Conservation (phyloP, 2,888 invertebrate genomes). For the Anarsia innoxiella region DNA sequence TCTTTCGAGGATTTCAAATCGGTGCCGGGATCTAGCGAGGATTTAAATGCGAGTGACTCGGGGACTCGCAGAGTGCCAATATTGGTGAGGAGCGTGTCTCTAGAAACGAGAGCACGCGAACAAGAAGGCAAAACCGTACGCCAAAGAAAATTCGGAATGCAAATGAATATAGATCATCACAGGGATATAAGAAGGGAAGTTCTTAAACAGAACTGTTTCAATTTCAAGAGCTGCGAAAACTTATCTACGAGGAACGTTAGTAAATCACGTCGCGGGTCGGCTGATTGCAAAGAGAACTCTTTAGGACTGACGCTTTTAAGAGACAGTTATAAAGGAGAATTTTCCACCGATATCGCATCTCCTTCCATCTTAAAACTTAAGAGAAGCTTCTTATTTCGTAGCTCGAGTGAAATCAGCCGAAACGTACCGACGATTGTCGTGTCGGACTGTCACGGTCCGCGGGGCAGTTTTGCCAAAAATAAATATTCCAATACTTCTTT, state of each 20-base stretch:
- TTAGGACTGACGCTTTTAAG: slow-evolving; percentile 16
- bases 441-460: slow-evolving; percentile 22
- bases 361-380: slow-evolving; percentile 26
- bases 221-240: slow-evolving; percentile 46
- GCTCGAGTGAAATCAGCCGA: slow-evolving; percentile 16
- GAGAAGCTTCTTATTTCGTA: slow-evolving; percentile 24
- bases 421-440: slow-evolving; percentile 31
- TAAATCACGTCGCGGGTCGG: slow-evolving; percentile 22
- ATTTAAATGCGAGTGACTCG: slow-evolving; percentile 21
- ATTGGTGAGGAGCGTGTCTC: slow-evolving; percentile 37
- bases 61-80: slow-evolving; percentile 28
- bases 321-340: slow-evolving; percentile 22
- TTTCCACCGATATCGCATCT: slow-evolving; percentile 19
- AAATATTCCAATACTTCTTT: slow-evolving; percentile 15
- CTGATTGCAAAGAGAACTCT: slow-evolving; percentile 16
- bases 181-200: slow-evolving; percentile 45
- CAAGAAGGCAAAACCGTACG: slow-evolving; percentile 24
- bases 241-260: slow-evolving; percentile 22
- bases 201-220: slow-evolving; percentile 34
- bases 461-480: slow-evolving; percentile 34
- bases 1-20: slow-evolving; percentile 35
- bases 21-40: slow-evolving; percentile 26
- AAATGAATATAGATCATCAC: slow-evolving; percentile 32
- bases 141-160: slow-evolving; percentile 37
- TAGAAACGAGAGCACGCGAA: no score